phyloP scores from a whole-genome alignment of 2,113 vertebrate species.

The Ameiurus melas region DNA sequence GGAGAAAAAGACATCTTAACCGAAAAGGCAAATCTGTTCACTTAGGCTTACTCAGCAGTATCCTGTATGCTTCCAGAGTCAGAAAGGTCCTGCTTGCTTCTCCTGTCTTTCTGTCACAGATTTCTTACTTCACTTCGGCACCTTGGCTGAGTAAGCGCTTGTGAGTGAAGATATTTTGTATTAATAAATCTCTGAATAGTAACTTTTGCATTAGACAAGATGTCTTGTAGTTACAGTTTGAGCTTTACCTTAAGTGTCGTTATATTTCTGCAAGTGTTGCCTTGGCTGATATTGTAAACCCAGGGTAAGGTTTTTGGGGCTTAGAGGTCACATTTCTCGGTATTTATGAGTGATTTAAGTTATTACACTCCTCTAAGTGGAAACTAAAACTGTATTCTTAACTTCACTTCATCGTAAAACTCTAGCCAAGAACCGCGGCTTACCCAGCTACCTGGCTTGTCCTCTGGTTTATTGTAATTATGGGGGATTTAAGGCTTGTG shows the following conservation, averaged over 20 bases:
- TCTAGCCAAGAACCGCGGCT: background rate
- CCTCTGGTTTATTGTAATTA: background rate
- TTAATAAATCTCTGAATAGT: background rate
- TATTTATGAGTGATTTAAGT: background rate
- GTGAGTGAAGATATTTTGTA: background rate
- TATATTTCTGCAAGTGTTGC: background rate
- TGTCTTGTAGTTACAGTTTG: background rate
- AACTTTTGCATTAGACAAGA: background rate
- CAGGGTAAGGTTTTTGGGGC: background rate
- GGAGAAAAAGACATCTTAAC: slow-evolving; percentile 44
- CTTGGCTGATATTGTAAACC: background rate
- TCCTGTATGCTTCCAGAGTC: background rate
- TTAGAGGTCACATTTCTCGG: background rate
- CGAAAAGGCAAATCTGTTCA: slow-evolving; percentile 44
- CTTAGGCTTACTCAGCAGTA: slow-evolving; percentile 20
- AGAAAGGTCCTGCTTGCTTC: background rate
- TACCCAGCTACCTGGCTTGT: background rate
- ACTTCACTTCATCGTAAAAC: background rate
- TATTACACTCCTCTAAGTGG: background rate
- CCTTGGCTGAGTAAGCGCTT: background rate
- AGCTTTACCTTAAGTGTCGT: background rate
- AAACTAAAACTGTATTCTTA: background rate
- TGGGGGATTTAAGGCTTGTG: background rate
- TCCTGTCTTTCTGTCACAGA: background rate
- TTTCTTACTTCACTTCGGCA: background rate